These are phyloP conservation scores for Achlya flavicornis DNA, from an alignment of 2,888 invertebrate genomes.

Conservation along the genomic window DNA sequence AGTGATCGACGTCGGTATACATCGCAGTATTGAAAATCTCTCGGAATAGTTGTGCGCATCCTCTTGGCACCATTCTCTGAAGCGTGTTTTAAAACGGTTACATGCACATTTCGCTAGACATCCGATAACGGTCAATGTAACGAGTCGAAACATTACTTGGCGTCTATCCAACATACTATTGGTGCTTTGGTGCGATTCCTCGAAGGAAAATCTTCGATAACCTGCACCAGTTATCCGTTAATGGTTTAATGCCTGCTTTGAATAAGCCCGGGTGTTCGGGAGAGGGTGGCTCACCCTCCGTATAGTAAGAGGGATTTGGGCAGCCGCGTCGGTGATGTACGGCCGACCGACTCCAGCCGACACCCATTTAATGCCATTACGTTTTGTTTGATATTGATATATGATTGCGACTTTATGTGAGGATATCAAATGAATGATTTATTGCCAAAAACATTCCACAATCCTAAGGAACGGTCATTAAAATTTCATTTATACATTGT, in stretches of 20 bases:
- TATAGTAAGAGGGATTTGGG: conserved; percentile 45
- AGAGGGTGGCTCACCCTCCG: conserved; percentile 35
- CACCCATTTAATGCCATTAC: conserved; percentile 44
- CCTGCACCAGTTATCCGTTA: conserved; percentile 59
- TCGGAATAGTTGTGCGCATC: conserved; percentile 1
- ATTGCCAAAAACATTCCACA: conserved; percentile 15
- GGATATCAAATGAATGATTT: conserved; percentile 27
- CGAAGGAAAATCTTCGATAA: conserved; percentile 65
- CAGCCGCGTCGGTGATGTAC: conserved; percentile 55
- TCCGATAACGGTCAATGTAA: conserved; percentile 45
- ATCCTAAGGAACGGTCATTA: not conserved
- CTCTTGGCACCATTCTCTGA: conserved; percentile 23
- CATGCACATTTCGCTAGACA: conserved; percentile 41
- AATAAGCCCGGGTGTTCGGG: conserved; percentile 53
- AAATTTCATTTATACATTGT: not conserved
- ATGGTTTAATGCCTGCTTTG: conserved; percentile 59
- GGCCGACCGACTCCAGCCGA: conserved; percentile 37
- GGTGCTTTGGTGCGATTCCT: conserved; percentile 50
- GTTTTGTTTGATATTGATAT: conserved; percentile 51
- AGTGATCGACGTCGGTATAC: not conserved
- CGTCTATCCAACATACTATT: conserved; percentile 55
- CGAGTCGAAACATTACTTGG: conserved; percentile 53
- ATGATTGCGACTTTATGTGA: conserved; percentile 30
- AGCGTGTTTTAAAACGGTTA: conserved; percentile 32
- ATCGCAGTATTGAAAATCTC: not conserved